Evolutionary conservation across 2,888 invertebrate genomes (phyloP).

Genomic region (Dolomedes plantarius): DNA sequence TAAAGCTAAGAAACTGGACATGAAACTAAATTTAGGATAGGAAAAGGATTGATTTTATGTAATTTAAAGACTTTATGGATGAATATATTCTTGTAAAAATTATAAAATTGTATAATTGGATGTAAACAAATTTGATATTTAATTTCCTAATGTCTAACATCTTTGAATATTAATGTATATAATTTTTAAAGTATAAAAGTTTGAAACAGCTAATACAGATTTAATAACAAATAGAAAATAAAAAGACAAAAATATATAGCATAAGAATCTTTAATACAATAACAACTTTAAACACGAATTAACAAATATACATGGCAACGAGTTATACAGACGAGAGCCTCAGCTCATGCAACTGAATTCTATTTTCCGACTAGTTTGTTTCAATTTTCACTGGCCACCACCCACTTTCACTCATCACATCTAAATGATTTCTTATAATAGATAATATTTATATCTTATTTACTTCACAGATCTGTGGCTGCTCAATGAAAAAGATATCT

Average conservation of each 20-base stretch:
- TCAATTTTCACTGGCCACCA: slow-evolving; percentile 67
- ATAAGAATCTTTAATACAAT: slow-evolving; percentile 72
- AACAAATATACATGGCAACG: slow-evolving; percentile 72
- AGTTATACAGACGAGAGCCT: slow-evolving; percentile 71
- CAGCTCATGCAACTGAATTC: slow-evolving; percentile 64
- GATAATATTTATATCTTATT: slow-evolving; percentile 50
- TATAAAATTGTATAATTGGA: too few species aligned
- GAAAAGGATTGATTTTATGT: too few species aligned
- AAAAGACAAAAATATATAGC: slow-evolving; percentile 48
- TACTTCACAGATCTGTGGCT: slow-evolving; percentile 67
- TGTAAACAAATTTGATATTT: too few species aligned
- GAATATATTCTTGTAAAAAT: too few species aligned
- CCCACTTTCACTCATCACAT: slow-evolving; percentile 48
- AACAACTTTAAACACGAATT: slow-evolving; percentile 70
- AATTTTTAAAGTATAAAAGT: not conserved
- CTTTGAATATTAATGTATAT: not conserved
- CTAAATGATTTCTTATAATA: slow-evolving; percentile 47
- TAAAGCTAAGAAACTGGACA: too few species aligned
- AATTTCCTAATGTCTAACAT: not conserved
- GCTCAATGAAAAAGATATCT: slow-evolving; percentile 67
- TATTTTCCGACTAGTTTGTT: slow-evolving; percentile 71
- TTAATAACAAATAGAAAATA: not conserved
- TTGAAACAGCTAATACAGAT: not conserved
- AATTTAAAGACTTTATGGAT: too few species aligned
- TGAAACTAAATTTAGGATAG: too few species aligned